phyloP scores from a whole-genome alignment of 2,113 vertebrate genomes.

The Mus musculus region DNA sequence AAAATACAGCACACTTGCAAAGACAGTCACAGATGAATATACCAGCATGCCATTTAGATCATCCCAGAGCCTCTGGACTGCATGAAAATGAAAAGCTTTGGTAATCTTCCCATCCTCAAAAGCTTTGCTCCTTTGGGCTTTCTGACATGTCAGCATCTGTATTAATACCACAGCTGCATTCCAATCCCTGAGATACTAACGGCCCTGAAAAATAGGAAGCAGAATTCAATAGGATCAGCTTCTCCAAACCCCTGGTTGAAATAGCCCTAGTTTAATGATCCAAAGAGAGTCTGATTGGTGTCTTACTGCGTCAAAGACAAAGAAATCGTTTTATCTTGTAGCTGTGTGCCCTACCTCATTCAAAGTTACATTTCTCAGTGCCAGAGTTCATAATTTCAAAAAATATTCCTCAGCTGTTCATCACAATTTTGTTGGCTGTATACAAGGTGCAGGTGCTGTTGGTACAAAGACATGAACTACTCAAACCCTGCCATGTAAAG shows the following conservation, averaged over 20 bases:
- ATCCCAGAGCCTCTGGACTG: constrained; percentile 34
- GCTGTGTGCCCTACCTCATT: constrained; percentile 33
- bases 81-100: constrained; percentile 67
- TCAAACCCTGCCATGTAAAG: not conserved
- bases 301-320: constrained; percentile 57
- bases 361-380: not conserved
- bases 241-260: constrained; percentile 44
- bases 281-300: constrained; percentile 59
- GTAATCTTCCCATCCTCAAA: constrained; percentile 57
- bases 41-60: constrained; percentile 52
- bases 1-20: constrained; percentile 58
- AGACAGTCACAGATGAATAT: constrained; percentile 57
- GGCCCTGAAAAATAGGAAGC: constrained; percentile 6
- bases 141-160: constrained; percentile 39
- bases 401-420: constrained; percentile 20
- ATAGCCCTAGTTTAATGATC: constrained; percentile 59
- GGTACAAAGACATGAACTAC: constrained; percentile 9
- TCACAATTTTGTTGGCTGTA: constrained; percentile 30
- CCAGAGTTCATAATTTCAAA: constrained; percentile 60
- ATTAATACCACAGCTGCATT: not conserved
- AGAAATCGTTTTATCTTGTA: constrained; percentile 35
- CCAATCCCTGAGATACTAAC: constrained; percentile 16
- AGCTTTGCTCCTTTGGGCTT: constrained; percentile 49
- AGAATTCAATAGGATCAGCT: constrained; percentile 22
- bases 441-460: not conserved